Base-by-base conservation (phyloP, 2,797 vertebrate genomes). In the Acestrorhynchus altus region DNA sequence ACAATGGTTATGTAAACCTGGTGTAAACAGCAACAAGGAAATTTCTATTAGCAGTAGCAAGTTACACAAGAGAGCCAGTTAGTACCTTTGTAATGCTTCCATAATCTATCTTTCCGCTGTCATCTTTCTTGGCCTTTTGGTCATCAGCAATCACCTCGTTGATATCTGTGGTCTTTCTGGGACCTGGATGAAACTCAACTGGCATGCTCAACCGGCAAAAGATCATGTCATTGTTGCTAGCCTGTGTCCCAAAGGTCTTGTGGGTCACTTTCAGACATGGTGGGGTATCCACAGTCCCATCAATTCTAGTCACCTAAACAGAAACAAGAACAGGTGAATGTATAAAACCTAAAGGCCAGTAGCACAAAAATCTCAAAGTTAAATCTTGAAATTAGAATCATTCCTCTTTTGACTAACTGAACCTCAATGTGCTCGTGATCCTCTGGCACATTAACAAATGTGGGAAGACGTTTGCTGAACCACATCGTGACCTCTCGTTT, bases 401-500 rank as follows among this genome's bases (percentile, higher is more conserved):
- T 49, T 49, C 18, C 16, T 49, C 9, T 47, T 57, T 15, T 31
- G 20, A 31, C 12, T 18, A 51, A 44, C 6, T 44, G 10, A 91
- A 99, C 98, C 96, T 97, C 94, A 71, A 99, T 92, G 79, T 99
- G 94, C 59, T 89, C 87, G 89, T 99, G 96, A 68, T 92, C 90
- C 85, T 92, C 86, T 47, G 96, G 97, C 72, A 97, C 93, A 4
- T 94, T 97, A 88, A 98, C 93, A 86, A 99, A 99, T 0, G 97
- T 98, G 31, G 98, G 97, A 78, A 99, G 93, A 71, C 96, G 97
- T 89, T 99, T 99, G 93, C 97, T 99, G 88, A 99, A 99, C 98
- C 98, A 99, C 97, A 99, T 96, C 52, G 97, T 96, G 79, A 99
- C 94, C 8, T 99, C 96, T 84, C 97, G 90, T 81, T 99, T 99